phyloP scores from a whole-genome alignment of 2,888 invertebrate genomes.

The Euphydryas editha region DNA sequence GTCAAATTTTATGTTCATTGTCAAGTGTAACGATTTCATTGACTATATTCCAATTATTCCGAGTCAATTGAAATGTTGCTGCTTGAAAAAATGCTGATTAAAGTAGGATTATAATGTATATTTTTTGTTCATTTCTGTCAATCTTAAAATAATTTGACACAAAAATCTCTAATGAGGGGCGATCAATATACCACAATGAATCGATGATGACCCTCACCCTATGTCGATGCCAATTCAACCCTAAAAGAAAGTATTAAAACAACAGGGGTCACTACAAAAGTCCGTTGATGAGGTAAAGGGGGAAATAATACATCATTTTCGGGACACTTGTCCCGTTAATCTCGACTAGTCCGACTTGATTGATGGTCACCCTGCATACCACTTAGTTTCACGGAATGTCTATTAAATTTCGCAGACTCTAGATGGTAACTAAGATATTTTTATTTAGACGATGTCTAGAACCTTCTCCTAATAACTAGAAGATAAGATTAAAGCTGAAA shows the following conservation, averaged over 20 bases:
- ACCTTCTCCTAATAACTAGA: not conserved
- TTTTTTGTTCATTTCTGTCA: not conserved
- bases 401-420: slow-evolving; percentile 50
- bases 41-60: not conserved
- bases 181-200: slow-evolving; percentile 25
- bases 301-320: slow-evolving; percentile 81
- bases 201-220: slow-evolving; percentile 40
- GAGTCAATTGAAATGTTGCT: too few relatives aligned
- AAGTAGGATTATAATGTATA: not conserved
- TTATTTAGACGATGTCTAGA: not conserved
- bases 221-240: slow-evolving; percentile 61
- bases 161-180: not conserved
- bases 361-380: slow-evolving; percentile 56
- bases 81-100: too few relatives aligned
- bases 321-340: slow-evolving; percentile 78
- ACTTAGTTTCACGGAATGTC: slow-evolving; percentile 54
- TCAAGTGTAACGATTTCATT: not conserved
- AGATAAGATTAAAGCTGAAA: not conserved
- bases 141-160: not conserved
- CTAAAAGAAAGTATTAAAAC: slow-evolving; percentile 77
- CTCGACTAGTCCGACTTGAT: slow-evolving; percentile 62
- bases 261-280: slow-evolving; percentile 74
- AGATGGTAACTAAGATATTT: not conserved
- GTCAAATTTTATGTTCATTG: not conserved
- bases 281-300: slow-evolving; percentile 80